phyloP scores from a whole-genome alignment of 2,113 vertebrate species.

The Neodon shergylaensis region DNA sequence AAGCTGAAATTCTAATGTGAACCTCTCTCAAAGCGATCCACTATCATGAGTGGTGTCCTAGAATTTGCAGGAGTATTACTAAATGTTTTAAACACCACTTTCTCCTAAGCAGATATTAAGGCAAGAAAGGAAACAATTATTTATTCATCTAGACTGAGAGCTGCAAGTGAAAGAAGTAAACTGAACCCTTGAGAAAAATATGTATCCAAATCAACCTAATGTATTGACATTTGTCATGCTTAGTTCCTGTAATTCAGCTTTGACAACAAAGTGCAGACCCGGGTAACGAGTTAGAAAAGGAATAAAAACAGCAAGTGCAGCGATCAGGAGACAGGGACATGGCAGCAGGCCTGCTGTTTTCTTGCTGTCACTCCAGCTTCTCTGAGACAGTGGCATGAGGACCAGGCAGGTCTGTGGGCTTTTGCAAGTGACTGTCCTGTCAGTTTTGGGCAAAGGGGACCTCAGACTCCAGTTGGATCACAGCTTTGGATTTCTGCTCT shows the following conservation, averaged over 20 bases:
- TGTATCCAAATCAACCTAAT: background rate
- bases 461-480: background rate
- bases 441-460: background rate
- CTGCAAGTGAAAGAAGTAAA: background rate
- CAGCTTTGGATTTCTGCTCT: conserved; percentile 65
- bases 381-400: background rate
- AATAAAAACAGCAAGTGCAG: background rate
- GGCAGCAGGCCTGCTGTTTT: background rate
- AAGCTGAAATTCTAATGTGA: background rate
- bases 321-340: background rate
- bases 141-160: background rate
- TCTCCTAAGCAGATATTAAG: conserved; percentile 1
- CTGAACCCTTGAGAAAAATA: background rate
- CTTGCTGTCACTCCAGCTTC: background rate
- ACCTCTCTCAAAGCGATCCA: background rate
- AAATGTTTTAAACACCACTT: background rate
- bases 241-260: conserved; percentile 22
- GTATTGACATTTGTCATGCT: background rate
- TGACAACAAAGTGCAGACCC: conserved; percentile 22
- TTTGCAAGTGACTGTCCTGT: background rate
- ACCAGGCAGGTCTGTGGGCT: background rate
- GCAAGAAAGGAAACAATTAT: background rate
- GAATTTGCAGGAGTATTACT: background rate
- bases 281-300: conserved; percentile 6
- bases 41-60: background rate